Conservation (phyloP, 2,797 vertebrate genomes). For the Pangasius larnaudii region DNA sequence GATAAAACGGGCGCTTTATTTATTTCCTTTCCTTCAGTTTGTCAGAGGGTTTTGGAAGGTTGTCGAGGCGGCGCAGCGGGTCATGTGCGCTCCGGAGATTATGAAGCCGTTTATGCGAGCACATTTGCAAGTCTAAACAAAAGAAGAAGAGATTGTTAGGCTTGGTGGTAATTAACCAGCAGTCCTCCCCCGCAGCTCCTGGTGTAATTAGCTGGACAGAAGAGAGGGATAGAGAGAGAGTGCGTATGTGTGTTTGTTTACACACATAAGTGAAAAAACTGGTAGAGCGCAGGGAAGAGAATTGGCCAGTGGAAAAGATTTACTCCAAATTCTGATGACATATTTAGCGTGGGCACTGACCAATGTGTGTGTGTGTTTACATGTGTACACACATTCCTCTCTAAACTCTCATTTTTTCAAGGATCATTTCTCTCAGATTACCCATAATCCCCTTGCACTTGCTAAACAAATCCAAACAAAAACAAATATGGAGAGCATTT, state of each 20-base stretch:
- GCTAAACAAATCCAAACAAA: not conserved
- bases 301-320: constrained; percentile 10
- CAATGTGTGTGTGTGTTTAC: not conserved
- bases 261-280: not conserved
- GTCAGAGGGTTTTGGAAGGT: not conserved
- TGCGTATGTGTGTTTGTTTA: constrained; percentile 16
- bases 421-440: not conserved
- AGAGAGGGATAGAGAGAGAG: constrained; percentile 23
- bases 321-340: constrained; percentile 20
- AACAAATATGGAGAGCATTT: not conserved
- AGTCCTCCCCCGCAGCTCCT: constrained; percentile 44
- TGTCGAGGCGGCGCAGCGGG: constrained; percentile 3
- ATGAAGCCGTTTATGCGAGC: constrained; percentile 36
- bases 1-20: not conserved
- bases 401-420: not conserved
- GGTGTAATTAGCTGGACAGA: constrained; percentile 62
- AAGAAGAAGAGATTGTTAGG: constrained; percentile 39
- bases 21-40: constrained; percentile 13
- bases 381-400: not conserved
- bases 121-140: constrained; percentile 53
- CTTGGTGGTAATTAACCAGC: constrained; percentile 59
- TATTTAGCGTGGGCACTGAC: not conserved
- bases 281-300: not conserved
- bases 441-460: not conserved
- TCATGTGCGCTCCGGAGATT: constrained; percentile 35